phyloP scores from a whole-genome alignment of 2,113 vertebrate genomes.

The Odobenus rosmarus region DNA sequence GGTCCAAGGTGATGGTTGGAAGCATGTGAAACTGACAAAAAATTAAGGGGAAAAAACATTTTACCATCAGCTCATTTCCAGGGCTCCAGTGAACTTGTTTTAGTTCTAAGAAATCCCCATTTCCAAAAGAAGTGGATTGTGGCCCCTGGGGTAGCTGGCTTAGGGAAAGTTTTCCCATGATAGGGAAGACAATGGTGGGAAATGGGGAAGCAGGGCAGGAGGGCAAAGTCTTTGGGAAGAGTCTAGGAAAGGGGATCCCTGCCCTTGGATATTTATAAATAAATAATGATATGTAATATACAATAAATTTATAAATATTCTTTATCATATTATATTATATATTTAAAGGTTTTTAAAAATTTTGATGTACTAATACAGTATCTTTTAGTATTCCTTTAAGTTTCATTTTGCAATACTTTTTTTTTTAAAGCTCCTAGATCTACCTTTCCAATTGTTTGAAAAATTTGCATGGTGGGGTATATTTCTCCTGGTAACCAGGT shows the following conservation, averaged over 20 bases:
- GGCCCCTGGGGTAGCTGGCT: not conserved
- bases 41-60: not conserved
- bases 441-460: not conserved
- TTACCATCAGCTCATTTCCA: not conserved
- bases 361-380: not conserved
- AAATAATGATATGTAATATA: not conserved
- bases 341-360: not conserved
- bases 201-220: not conserved
- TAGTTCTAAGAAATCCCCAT: not conserved
- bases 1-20: slow-evolving; percentile 46
- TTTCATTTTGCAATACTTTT: not conserved
- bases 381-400: not conserved
- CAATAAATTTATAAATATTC: not conserved
- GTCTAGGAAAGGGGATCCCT: not conserved
- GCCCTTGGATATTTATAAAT: not conserved
- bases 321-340: not conserved
- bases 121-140: not conserved
- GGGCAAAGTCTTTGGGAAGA: not conserved
- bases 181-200: not conserved
- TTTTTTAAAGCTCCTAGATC: not conserved
- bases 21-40: not conserved
- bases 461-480: not conserved
- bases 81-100: not conserved
- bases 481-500: not conserved
- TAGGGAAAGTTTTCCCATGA: not conserved